Conservation (phyloP, 1,140 invertebrate genomes). For the Hylyphantes graminicola region DNA sequence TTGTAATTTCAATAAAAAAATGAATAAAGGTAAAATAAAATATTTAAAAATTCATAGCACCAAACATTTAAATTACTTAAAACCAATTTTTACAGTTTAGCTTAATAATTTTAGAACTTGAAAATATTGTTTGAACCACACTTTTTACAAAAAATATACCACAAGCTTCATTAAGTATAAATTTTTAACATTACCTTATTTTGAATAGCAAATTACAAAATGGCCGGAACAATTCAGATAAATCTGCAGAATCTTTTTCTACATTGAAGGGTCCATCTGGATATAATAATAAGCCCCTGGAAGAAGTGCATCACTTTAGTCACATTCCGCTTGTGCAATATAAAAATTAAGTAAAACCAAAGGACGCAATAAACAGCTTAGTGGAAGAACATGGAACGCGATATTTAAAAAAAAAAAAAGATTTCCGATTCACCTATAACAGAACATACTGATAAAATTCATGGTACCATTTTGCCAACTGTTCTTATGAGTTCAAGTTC, state of each 20-base stretch:
- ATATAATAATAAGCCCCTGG: constrained; percentile 86
- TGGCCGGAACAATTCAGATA: constrained; percentile 97
- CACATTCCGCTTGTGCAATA: neutral
- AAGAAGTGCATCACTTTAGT: constrained; percentile 10
- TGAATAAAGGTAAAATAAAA: neutral
- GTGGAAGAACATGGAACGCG: too few species aligned
- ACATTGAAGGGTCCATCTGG: constrained; percentile 94
- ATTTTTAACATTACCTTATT: constrained; percentile 68
- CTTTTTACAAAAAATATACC: neutral
- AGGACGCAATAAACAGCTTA: too few species aligned
- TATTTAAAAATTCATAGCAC: neutral
- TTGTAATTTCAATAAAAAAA: too few species aligned
- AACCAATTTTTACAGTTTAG: neutral
- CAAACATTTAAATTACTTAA: neutral
- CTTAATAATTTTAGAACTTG: neutral
- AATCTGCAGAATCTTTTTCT: constrained; percentile 79
- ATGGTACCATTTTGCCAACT: too few species aligned
- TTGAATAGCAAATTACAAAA: constrained; percentile 75
- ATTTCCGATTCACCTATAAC: too few species aligned
- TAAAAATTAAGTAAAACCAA: neutral
- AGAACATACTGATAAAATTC: too few species aligned
- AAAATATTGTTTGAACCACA: neutral
- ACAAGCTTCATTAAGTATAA: too few species aligned
- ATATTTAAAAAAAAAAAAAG: too few species aligned
- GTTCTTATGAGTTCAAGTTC: too few species aligned